These are phyloP conservation scores for Achroia grisella DNA, from an alignment of 1,140 invertebrate species.

Conservation along the genomic window DNA sequence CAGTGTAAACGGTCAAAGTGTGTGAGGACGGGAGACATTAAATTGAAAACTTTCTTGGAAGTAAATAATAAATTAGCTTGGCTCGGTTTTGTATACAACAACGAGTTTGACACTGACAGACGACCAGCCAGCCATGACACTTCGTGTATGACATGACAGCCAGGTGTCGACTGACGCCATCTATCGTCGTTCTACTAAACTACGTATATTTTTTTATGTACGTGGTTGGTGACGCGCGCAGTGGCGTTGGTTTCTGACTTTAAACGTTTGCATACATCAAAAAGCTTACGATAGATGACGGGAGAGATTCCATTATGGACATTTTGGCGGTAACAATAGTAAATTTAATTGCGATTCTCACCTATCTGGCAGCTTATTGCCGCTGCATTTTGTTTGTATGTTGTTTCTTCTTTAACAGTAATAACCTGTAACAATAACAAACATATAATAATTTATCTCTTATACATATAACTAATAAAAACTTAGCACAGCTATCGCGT, in stretches of 20 bases:
- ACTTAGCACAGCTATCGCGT: too few species aligned
- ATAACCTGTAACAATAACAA: constrained; percentile 45
- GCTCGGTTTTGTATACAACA: constrained; percentile 63
- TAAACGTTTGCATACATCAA: constrained; percentile 33
- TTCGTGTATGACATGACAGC: constrained; percentile 11
- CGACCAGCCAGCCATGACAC: constrained; percentile 19
- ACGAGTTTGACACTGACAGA: constrained; percentile 46
- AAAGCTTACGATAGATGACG: constrained; percentile 35
- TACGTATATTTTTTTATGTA: too few species aligned
- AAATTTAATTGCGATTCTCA: constrained; percentile 6
- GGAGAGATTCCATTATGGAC: constrained; percentile 5
- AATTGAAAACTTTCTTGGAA: constrained; percentile 60
- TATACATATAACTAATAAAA: too few species aligned
- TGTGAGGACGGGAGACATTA: constrained; percentile 36
- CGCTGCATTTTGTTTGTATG: constrained; percentile 45
- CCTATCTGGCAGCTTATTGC: constrained; percentile 63
- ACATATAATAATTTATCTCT: not conserved
- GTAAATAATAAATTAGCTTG: constrained; percentile 71
- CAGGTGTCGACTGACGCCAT: constrained; percentile 32
- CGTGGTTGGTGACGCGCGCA: not conserved
- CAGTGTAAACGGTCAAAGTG: constrained; percentile 24
- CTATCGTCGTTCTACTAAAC: constrained; percentile 21
- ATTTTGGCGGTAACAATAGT: constrained; percentile 23
- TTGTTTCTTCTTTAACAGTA: constrained; percentile 14
- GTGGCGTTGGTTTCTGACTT: constrained; percentile 4